Conservation (phyloP, 2,797 vertebrate genomes). For the Rhynchotus rufescens region DNA sequence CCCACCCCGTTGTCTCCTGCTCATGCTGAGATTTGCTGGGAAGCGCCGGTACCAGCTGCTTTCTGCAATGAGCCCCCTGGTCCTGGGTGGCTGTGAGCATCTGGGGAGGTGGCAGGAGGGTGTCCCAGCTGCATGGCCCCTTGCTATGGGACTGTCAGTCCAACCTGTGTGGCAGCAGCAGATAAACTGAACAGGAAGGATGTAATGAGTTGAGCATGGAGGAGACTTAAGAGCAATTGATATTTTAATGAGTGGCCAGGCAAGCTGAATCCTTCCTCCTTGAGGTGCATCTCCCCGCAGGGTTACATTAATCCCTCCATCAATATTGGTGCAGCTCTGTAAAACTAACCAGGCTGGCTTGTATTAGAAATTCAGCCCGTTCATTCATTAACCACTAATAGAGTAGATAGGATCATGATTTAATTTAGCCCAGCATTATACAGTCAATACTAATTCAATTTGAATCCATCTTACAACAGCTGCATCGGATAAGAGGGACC, state of each 20-base stretch:
- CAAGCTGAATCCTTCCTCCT: slow-evolving; percentile 51
- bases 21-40: neutral
- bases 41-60: neutral
- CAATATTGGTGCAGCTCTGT: slow-evolving; percentile 49
- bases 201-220: slow-evolving; percentile 48
- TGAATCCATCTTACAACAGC: slow-evolving; percentile 68
- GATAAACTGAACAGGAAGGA: slow-evolving; percentile 2
- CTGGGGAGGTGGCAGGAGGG: neutral
- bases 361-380: slow-evolving; percentile 41
- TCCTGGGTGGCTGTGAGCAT: neutral
- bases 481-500: slow-evolving; percentile 52
- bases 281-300: neutral
- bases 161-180: neutral
- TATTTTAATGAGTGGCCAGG: slow-evolving; percentile 45
- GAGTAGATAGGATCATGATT: slow-evolving; percentile 73
- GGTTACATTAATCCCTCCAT: slow-evolving; percentile 36
- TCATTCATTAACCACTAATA: slow-evolving; percentile 62
- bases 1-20: neutral
- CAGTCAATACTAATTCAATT: slow-evolving; percentile 68
- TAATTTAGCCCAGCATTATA: slow-evolving; percentile 65
- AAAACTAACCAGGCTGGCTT: slow-evolving; percentile 57
- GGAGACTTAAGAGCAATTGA: slow-evolving; percentile 52
- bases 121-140: neutral
- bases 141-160: slow-evolving; percentile 12
- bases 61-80: neutral